Evolutionary conservation across 2,888 invertebrate species (phyloP).

Genomic region (Andricus quercusramuli): DNA sequence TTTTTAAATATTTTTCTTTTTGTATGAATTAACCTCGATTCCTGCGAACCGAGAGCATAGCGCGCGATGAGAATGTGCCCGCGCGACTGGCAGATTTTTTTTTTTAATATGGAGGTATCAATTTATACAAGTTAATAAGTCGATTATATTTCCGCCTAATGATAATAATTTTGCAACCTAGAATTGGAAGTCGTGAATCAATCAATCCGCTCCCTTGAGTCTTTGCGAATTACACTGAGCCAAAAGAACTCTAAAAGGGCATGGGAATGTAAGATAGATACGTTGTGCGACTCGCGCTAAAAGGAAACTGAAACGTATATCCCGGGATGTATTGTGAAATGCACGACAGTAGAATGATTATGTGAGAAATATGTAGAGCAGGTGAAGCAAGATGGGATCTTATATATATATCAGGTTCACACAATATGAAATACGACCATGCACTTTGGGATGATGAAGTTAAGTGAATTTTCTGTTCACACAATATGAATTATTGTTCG

Average conservation of each 20-base stretch:
- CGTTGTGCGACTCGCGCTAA: conserved; percentile 50
- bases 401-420: conserved; percentile 31
- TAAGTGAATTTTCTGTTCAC: conserved; percentile 19
- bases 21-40: no score
- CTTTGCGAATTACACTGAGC: conserved; percentile 23
- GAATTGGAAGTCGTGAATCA: neutral
- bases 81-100: no score
- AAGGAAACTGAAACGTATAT: conserved; percentile 52
- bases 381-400: conserved; percentile 47
- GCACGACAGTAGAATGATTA: conserved; percentile 52
- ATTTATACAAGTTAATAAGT: neutral
- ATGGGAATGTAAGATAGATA: conserved; percentile 56
- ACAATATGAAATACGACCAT: conserved; percentile 16
- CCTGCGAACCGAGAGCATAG: no score
- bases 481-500: neutral
- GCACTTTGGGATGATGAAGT: conserved; percentile 29
- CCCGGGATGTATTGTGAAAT: conserved; percentile 50
- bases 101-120: no score
- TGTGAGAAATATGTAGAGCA: conserved; percentile 55
- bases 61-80: no score
- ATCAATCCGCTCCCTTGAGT: conserved; percentile 20
- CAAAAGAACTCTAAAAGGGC: conserved; percentile 45
- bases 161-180: neutral
- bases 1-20: no score
- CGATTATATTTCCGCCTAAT: neutral